Conservation (phyloP, 2,113 vertebrate species). For the Amphiprion ocellaris region DNA sequence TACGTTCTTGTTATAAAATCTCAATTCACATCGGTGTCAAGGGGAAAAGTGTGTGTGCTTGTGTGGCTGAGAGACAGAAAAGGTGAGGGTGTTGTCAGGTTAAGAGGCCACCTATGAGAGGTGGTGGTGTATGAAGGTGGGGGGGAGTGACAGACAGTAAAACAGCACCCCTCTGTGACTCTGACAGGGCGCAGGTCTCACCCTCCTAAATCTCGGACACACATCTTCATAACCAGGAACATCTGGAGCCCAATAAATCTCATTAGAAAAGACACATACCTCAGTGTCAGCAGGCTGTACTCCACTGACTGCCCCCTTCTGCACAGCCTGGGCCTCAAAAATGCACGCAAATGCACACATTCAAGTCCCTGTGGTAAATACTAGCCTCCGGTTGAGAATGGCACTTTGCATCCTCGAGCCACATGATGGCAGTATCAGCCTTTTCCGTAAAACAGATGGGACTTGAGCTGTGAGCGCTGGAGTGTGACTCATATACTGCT, state of each 20-base stretch:
- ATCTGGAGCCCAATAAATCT: conserved; percentile 76
- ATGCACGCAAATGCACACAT: conserved; percentile 8
- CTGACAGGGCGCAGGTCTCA: conserved; percentile 74
- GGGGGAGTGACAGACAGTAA: conserved; percentile 56
- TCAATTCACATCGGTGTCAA: conserved; percentile 31
- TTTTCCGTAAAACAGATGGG: conserved; percentile 30
- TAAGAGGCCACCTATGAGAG: conserved; percentile 69
- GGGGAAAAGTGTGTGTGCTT: neutral
- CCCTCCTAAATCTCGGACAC: conserved; percentile 73
- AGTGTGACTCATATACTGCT: conserved; percentile 15
- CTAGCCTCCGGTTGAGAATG: neutral
- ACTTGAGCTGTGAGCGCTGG: neutral
- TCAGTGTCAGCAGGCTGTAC: conserved; percentile 62
- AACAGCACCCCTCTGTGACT: conserved; percentile 64
- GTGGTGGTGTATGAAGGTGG: conserved; percentile 2
- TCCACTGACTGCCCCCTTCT: conserved; percentile 38
- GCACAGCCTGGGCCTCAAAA: conserved; percentile 21
- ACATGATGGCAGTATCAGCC: conserved; percentile 81
- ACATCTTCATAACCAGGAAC: conserved; percentile 78
- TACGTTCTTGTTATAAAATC: conserved; percentile 65
- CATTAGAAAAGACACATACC: conserved; percentile 71
- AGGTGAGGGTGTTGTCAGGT: conserved; percentile 47
- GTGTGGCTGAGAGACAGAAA: conserved; percentile 36
- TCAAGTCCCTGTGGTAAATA: neutral
- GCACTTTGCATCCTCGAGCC: conserved; percentile 48